Evolutionary conservation across 2,797 vertebrate genomes (phyloP).

Genomic region (Ptychadena robeensis): DNA sequence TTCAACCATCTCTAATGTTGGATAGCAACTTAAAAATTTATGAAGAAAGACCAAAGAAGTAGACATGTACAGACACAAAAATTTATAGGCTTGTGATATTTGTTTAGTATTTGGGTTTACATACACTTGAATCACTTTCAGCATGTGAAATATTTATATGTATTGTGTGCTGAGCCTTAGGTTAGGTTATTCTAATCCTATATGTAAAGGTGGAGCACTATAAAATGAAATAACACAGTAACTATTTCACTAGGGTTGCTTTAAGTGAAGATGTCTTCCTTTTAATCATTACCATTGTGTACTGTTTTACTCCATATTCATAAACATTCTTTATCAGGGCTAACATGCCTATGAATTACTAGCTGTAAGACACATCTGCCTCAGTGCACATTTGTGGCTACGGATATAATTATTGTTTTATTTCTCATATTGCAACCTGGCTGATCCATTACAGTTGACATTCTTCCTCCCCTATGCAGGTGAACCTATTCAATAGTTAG

Average conservation of each 20-base stretch:
- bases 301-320: background rate
- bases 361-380: background rate
- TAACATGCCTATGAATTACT: background rate
- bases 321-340: background rate
- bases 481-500: slow-evolving; percentile 17
- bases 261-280: background rate
- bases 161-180: no score
- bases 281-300: background rate
- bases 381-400: background rate
- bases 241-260: background rate
- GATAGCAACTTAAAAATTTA: no score
- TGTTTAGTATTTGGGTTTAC: no score
- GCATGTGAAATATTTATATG: no score
- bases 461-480: background rate
- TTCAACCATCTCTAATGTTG: no score
- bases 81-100: no score
- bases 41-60: no score
- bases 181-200: no score
- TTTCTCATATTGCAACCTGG: background rate
- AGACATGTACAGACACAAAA: no score
- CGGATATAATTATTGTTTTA: background rate
- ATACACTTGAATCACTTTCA: background rate
- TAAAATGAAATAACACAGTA: background rate
- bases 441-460: background rate
- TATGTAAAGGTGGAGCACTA: no score